Conservation (phyloP, 2,888 invertebrate species). For the Eupithecia exiguata region DNA sequence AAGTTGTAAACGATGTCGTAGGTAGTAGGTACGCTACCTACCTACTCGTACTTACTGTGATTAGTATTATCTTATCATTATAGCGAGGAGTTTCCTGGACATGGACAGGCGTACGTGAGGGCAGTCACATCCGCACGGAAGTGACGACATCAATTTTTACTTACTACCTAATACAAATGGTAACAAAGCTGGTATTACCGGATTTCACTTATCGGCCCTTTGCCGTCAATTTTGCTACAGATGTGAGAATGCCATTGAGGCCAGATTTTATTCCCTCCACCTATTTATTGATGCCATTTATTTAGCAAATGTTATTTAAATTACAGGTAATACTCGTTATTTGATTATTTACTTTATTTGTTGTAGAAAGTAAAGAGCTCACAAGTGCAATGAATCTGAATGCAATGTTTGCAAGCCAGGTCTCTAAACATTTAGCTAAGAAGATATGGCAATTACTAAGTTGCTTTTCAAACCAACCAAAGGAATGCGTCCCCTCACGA, state of each 20-base stretch:
- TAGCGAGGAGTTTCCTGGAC: conserved; percentile 10
- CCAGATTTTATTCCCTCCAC: background rate
- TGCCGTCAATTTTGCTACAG: background rate
- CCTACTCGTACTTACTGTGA: conserved; percentile 14
- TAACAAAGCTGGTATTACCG: background rate
- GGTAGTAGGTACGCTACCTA: background rate
- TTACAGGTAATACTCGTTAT: background rate
- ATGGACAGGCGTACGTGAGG: conserved; percentile 41
- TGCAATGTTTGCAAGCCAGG: background rate
- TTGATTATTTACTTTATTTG: background rate
- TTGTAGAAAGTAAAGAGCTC: background rate
- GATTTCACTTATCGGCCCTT: background rate
- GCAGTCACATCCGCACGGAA: conserved; percentile 34
- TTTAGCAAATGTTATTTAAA: background rate
- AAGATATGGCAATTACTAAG: background rate
- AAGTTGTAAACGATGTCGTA: conserved; percentile 42
- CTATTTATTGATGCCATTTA: background rate
- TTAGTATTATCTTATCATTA: conserved; percentile 44
- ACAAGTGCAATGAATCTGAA: background rate
- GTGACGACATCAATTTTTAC: background rate
- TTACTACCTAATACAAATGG: background rate
- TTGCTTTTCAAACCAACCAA: background rate
- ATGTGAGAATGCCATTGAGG: background rate
- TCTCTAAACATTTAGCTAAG: background rate
- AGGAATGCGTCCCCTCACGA: background rate